Base-by-base conservation (phyloP, 2,888 invertebrate genomes). In the Frankliniella fusca region DNA sequence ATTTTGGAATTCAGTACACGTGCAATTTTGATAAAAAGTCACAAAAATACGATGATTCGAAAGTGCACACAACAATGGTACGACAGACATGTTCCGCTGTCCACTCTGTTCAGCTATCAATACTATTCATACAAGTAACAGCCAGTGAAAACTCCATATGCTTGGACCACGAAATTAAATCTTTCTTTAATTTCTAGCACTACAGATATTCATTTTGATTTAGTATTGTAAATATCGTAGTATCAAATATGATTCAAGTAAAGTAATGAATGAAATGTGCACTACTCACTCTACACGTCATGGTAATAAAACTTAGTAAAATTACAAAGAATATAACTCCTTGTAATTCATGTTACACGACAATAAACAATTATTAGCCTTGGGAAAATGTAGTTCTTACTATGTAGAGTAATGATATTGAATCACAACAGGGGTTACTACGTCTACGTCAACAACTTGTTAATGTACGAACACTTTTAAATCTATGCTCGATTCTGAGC, bases 21-120 rank as follows among this genome's bases (percentile, higher is more conserved):
- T 76, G 70, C 70, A 76, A 27, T 76, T 76, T 76, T 76, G 23
- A 76, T 76, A 76, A 76, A 76, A 76, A 76, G 9, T 27, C 70
- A 76, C 70, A 76, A 76, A 76, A 76, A 76, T 76, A 76, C 20
- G 54, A 76, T 76, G 7, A 76, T 76, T 76, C 70, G 61, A 76
- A 76, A 76, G 70, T 76, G 70, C 23, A 76, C 70, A 76, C n/a
- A 20, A 61, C 61, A 61, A 18, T 54, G 18, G 8, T 61, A 61
- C n/a, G n/a, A 5, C 38, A 38, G 38, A 38, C 38, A 38, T 38
- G 38, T 38, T 38, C 38, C 38, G 38, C 38, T 38, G 38, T 5
- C 38, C 38, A 38, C 38, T 38, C 38, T 38, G 38, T 38, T 38
- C 5, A 38, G 38, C 38, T 38, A 38, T 38, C 38, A 38, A 38